Percentiles rank a stretch among this genome's conserved stretches.
Evolutionary conservation across 1,140 invertebrate species (phyloP).

Genomic region (Euborellia annulipes): DNA sequence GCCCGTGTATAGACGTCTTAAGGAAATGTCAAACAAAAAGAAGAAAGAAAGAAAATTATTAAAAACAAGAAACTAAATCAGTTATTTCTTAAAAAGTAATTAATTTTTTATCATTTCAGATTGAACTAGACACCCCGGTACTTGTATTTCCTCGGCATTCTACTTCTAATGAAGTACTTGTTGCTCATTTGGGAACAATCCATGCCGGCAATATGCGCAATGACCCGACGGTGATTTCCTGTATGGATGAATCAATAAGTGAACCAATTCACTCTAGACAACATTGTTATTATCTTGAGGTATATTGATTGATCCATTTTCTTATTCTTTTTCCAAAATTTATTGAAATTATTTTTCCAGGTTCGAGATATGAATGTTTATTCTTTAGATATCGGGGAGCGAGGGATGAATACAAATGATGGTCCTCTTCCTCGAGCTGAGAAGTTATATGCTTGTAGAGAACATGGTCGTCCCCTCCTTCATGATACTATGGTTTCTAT

Average conservation of each 20-base stretch:
- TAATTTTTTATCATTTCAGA: constrained; percentile 23
- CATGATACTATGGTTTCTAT: constrained; percentile 70
- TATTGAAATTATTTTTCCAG: constrained; percentile 36
- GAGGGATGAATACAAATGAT: neutral
- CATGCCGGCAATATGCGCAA: constrained; percentile 34
- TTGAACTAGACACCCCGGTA: constrained; percentile 78
- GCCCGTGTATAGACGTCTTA: too few species aligned
- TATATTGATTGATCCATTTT: too few species aligned
- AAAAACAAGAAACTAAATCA: too few species aligned
- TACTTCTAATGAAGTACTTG: constrained; percentile 66
- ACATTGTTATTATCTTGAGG: too few species aligned
- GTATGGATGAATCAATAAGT: constrained; percentile 11
- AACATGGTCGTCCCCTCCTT: constrained; percentile 50
- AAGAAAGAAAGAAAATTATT: too few species aligned
- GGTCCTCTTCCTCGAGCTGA: constrained; percentile 31
- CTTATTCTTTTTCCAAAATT: too few species aligned
- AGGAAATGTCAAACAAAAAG: too few species aligned
- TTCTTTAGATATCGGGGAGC: constrained; percentile 42
- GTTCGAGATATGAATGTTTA: constrained; percentile 79
- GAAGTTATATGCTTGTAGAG: constrained; percentile 48
- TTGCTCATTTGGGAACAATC: constrained; percentile 87
- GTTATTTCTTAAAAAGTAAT: too few species aligned
- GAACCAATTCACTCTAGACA: too few species aligned
- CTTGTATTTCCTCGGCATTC: constrained; percentile 65
- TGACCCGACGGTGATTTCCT: too few species aligned